Conservation (phyloP, 2,888 invertebrate genomes). For the Scaptomyza cyrtandrae region DNA sequence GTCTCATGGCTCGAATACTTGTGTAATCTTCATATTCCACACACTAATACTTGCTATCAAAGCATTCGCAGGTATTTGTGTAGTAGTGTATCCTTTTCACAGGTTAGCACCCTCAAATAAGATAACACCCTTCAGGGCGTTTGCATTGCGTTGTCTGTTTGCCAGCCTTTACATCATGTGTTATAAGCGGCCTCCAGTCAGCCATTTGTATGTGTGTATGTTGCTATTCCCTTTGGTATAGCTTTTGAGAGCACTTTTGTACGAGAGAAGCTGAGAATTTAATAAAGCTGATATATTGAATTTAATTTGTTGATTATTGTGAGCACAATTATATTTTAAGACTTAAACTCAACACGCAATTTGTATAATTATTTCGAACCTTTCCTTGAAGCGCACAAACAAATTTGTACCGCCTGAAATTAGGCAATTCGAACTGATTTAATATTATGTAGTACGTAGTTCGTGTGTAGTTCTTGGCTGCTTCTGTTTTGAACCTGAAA, state of each 20-base stretch:
- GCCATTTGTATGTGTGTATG: not conserved
- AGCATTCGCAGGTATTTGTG: constrained; percentile 47
- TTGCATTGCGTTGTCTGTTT: constrained; percentile 31
- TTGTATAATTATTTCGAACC: no score
- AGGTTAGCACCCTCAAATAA: constrained; percentile 39
- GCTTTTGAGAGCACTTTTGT: constrained; percentile 1
- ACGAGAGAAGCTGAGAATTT: not conserved
- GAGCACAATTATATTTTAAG: no score
- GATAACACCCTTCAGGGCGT: constrained; percentile 38
- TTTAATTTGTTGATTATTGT: not conserved
- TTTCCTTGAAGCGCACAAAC: constrained; percentile 4
- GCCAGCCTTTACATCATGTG: constrained; percentile 24
- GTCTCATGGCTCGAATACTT: not conserved
- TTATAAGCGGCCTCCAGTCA: constrained; percentile 2
- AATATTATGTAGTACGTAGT: constrained; percentile 14
- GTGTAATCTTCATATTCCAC: constrained; percentile 22
- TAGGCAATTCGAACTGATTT: constrained; percentile 18
- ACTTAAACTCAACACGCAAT: no score
- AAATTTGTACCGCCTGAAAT: constrained; percentile 19
- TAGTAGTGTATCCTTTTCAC: constrained; percentile 52
- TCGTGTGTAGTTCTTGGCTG: constrained; percentile 18
- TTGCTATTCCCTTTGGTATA: constrained; percentile 17
- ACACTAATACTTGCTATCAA: constrained; percentile 56
- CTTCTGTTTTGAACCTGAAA: constrained; percentile 28
- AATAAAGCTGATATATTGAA: not conserved